These are phyloP conservation scores for Pseudotriccus pelzelni DNA, from an alignment of 2,797 vertebrate species.

Conservation along the genomic window DNA sequence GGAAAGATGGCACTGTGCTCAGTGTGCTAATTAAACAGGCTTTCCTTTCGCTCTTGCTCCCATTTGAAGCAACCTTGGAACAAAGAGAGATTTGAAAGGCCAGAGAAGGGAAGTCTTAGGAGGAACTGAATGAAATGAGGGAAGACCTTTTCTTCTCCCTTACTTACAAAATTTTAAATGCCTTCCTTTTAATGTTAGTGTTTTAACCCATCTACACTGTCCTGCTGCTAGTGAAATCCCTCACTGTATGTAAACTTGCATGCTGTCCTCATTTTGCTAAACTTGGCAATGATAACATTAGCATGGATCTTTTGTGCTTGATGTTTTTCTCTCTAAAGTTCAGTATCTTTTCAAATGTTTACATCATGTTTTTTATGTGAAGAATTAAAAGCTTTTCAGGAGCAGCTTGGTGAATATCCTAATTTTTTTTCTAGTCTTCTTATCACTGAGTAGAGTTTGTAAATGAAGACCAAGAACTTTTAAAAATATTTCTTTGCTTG, in stretches of 20 bases:
- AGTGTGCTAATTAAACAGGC: background rate
- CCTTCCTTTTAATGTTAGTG: background rate
- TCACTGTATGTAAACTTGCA: background rate
- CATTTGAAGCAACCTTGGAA: background rate
- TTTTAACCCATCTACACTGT: background rate
- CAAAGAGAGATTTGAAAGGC: background rate
- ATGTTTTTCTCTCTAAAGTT: background rate
- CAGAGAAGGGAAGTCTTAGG: background rate
- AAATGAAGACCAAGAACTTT: background rate
- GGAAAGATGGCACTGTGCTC: background rate
- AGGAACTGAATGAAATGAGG: background rate
- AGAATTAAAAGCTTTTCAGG: background rate
- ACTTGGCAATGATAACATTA: background rate
- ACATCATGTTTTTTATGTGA: background rate
- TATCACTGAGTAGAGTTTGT: background rate
- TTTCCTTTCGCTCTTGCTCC: background rate
- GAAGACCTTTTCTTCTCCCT: background rate
- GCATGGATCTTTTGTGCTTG: background rate
- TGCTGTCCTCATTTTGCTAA: background rate
- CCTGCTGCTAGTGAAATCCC: background rate
- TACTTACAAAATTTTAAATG: background rate
- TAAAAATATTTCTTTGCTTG: background rate
- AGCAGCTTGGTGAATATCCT: background rate
- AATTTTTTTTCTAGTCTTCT: background rate
- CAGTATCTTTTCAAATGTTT: background rate